These are phyloP conservation scores for Dasyurus viverrinus DNA, from an alignment of 2,113 vertebrate genomes.

Conservation along the genomic window DNA sequence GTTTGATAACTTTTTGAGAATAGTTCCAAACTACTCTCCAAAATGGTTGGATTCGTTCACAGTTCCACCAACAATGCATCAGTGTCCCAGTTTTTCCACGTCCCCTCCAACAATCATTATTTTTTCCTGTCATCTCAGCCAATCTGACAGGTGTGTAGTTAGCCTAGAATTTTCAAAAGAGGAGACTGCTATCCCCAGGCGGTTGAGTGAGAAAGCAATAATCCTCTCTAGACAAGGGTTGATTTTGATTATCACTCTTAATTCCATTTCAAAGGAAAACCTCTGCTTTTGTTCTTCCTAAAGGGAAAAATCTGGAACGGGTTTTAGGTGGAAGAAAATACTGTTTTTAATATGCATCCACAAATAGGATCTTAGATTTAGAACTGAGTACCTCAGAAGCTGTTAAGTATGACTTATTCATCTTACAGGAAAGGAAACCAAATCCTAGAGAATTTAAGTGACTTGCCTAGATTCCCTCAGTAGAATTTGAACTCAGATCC, in stretches of 20 bases:
- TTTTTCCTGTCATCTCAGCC: too few species aligned
- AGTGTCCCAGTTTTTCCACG: too few species aligned
- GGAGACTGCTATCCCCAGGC: too few species aligned
- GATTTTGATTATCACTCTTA: background rate
- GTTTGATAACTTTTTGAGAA: too few species aligned
- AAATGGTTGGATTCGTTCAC: too few species aligned
- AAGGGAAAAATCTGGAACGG: background rate
- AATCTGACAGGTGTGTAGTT: too few species aligned
- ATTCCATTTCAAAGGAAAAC: background rate
- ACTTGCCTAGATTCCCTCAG: background rate
- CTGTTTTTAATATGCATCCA: background rate
- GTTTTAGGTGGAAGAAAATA: background rate
- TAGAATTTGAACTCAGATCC: background rate
- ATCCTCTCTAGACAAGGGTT: background rate
- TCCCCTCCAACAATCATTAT: too few species aligned
- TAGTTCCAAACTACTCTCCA: too few species aligned
- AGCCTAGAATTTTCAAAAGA: background rate
- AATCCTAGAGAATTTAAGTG: background rate
- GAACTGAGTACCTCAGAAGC: background rate
- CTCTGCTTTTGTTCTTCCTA: background rate
- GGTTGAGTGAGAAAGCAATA: background rate
- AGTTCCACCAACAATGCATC: too few species aligned
- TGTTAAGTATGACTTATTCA: background rate
- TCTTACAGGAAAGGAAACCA: background rate
- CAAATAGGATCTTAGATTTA: background rate